Evolutionary conservation across 2,797 vertebrate species (phyloP).

Genomic region (Pipistrellus kuhlii): DNA sequence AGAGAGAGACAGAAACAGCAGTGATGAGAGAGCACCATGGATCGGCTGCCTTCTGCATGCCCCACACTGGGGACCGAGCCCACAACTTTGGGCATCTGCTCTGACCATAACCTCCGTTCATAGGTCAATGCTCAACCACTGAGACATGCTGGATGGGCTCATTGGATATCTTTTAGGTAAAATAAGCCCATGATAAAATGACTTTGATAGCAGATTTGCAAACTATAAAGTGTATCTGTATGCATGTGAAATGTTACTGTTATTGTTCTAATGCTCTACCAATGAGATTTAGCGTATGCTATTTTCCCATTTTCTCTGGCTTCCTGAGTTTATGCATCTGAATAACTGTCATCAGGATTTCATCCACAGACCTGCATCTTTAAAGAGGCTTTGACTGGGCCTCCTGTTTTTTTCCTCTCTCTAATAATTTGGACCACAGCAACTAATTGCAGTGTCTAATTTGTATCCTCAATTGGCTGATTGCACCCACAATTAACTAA

Average conservation of each 20-base stretch:
- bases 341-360: conserved; percentile 67
- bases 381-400: conserved; percentile 65
- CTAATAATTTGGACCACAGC: conserved; percentile 76
- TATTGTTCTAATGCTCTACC: neutral
- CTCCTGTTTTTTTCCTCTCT: conserved; percentile 62
- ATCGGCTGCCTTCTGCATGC: too few species aligned
- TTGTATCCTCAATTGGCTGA: conserved; percentile 83
- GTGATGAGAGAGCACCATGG: too few species aligned
- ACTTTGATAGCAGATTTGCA: conserved; percentile 40
- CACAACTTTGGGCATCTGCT: too few species aligned
- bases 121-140: too few species aligned
- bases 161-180: conserved; percentile 3
- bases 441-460: conserved; percentile 80
- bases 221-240: neutral
- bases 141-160: too few species aligned
- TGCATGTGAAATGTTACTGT: neutral
- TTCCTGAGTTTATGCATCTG: conserved; percentile 36
- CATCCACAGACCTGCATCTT: conserved; percentile 66
- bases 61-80: too few species aligned
- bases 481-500: conserved; percentile 82
- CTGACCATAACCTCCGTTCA: too few species aligned
- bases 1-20: too few species aligned
- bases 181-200: conserved; percentile 22
- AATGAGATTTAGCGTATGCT: neutral
- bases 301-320: conserved; percentile 37